These are phyloP conservation scores for Calephelis perditalis DNA, from an alignment of 2,888 invertebrate species.

Conservation along the genomic window DNA sequence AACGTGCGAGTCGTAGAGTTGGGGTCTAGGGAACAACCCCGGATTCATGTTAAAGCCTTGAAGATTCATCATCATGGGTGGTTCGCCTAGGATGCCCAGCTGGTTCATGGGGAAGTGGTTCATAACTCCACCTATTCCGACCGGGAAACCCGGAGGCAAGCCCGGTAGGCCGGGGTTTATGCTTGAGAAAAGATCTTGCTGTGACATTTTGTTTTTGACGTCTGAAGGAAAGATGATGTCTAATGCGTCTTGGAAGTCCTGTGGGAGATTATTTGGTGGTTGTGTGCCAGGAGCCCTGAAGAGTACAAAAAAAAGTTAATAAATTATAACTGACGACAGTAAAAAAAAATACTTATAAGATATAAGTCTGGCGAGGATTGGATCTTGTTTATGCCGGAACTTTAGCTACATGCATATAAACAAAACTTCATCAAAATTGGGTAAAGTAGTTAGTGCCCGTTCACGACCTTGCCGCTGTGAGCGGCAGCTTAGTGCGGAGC, in stretches of 20 bases:
- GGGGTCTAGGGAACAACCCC: conserved; percentile 47
- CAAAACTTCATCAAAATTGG: too few relatives aligned
- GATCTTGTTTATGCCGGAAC: too few relatives aligned
- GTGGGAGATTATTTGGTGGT: conserved; percentile 59
- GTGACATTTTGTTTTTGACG: conserved; percentile 38
- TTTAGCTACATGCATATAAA: too few relatives aligned
- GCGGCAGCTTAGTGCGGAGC: too few relatives aligned
- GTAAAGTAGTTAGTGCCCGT: too few relatives aligned
- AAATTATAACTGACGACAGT: background rate
- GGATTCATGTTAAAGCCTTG: conserved; percentile 54
- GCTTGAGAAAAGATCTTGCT: conserved; percentile 35
- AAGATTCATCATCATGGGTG: conserved; percentile 44
- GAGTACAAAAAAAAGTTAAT: background rate
- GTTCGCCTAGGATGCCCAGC: conserved; percentile 35
- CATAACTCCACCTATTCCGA: conserved; percentile 36
- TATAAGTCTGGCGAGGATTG: background rate
- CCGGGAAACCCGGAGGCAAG: conserved; percentile 35
- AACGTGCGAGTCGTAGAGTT: conserved; percentile 62
- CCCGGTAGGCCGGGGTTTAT: conserved; percentile 28
- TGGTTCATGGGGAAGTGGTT: conserved; percentile 28
- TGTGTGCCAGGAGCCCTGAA: conserved; percentile 27
- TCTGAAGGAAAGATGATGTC: conserved; percentile 81
- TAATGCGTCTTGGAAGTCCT: conserved; percentile 82
- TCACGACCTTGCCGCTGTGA: too few relatives aligned
- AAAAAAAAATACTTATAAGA: background rate